These are phyloP conservation scores for Rhinolophus sinicus DNA, from an alignment of 2,113 vertebrate species.

Conservation along the genomic window DNA sequence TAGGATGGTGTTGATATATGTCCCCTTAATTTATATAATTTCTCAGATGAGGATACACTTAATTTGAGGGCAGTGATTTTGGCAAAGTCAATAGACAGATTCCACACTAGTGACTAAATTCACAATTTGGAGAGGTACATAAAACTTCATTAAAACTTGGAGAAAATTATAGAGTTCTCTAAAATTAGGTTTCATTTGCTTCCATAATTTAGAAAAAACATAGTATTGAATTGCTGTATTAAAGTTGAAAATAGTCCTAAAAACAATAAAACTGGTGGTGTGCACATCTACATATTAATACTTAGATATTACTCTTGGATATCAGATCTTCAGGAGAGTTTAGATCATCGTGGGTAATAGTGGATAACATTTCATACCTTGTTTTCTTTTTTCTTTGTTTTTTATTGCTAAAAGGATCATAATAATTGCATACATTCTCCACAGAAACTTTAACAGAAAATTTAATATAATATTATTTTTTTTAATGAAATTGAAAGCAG, in stretches of 20 bases:
- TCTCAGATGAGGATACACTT: neutral
- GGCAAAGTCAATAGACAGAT: neutral
- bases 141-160: neutral
- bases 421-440: neutral
- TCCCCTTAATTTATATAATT: neutral
- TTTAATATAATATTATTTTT: neutral
- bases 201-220: neutral
- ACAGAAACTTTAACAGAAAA: neutral
- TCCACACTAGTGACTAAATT: neutral
- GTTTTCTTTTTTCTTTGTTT: neutral
- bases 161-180: neutral
- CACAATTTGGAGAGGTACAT: neutral
- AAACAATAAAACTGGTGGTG: neutral
- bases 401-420: neutral
- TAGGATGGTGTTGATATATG: neutral
- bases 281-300: neutral
- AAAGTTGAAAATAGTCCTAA: constrained; percentile 8
- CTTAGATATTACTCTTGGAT: neutral
- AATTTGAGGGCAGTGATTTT: neutral
- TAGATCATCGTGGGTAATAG: neutral
- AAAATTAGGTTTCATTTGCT: neutral
- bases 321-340: neutral
- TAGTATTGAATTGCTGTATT: neutral
- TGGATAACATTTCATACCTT: neutral
- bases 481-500: neutral